Evolutionary conservation across 2,113 vertebrate genomes (phyloP), one percentile per base, ranked within the genome.

Genomic region (Cyprinodon brontotheroides): DNA sequence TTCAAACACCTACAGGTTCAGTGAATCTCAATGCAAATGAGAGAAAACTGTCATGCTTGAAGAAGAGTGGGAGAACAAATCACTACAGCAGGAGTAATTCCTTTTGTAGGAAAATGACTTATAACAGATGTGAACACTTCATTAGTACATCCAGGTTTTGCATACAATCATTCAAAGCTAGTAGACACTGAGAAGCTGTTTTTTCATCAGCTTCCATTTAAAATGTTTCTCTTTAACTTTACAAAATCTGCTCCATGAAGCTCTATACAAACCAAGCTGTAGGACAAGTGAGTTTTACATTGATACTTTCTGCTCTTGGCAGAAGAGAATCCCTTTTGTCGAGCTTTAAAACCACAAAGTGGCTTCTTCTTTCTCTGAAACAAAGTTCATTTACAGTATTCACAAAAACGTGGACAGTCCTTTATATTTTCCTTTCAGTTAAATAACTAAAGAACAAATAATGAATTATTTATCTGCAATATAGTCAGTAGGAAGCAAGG

Each of bases 321-420:
- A 78, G 43, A 85, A 45, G 76, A 40, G 41, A 72, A n/a, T 89
- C 82, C 85, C 78, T 84, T 92, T 89, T 71, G 79, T 77, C 77
- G 77, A 81, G 39, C 77, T 90, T 81, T 77, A 92, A 37, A 90
- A 88, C 81, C 78, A 72, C 79, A 85, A 9, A 88, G 66, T 63
- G 57, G 66, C 74, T 75, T 71, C 76, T 88, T 78, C 67, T 84
- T 81, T 63, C 15, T 7, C 77, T 75, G 45, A 91, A 82, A 88
- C 85, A 87, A 75, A 88, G 85, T 90, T 93, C 94, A 97, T 98
- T 95, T 98, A 98, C 97, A 98, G 93, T 98, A 97, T 99, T 97
- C 96, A 99, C 96, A 98, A 93, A 94, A 92, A 93, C 92, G 95
- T 94, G 95, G 92, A 95, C 96, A 95, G 94, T 94, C 90, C 88